Evolutionary conservation across 23 tunicate species (phyloP), one percentile per base, ranked within the genome.

Genomic region (Diplosoma virens): DNA sequence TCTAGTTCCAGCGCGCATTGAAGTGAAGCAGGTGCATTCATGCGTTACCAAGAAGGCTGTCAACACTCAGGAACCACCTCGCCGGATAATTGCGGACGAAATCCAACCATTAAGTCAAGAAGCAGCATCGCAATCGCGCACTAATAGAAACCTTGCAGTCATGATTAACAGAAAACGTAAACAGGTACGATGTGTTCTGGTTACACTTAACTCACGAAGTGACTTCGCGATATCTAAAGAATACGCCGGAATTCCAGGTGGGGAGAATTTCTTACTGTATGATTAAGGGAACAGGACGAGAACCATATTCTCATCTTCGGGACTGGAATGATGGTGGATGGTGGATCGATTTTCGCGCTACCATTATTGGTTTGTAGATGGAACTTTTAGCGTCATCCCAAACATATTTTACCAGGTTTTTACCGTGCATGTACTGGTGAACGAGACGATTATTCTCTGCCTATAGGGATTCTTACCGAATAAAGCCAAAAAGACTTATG

Each of bases 351-450:
- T 55, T 55, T 55, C 63, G 21, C 63, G 63, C 63, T 55, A 55
- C 24, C 24, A 20, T 55, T 25, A 55, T 55, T 55, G 63, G 63
- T 55, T 55, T 55, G 63, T 11, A 25, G 20, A 11, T 55, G 63
- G 24, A 55, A 55, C 24, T 55, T 55, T 55, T 55, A 55, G 63
- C 63, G 24, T 55, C 63, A 55, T 25, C 21, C 63, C 24, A 55
- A 55, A 55, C 63, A 55, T 55, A 55, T 55, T 55, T 55, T 55
- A 55, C 63, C 24, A 55, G 63, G 63, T 55, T 55, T 55, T 55
- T 55, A 55, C 63, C 63, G 63, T 55, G 24, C 63, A 55, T 55
- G 63, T 55, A 55, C 63, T 55, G 24, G 63, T 55, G 4, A 55
- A 55, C 63, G 63, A 55, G 17, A 25, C 24, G n/a, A 16, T 55